Percentiles rank a stretch among this genome's conserved stretches.
Evolutionary conservation across 2,888 invertebrate species (phyloP).

Genomic region (Pachycephus smyrnensis): DNA sequence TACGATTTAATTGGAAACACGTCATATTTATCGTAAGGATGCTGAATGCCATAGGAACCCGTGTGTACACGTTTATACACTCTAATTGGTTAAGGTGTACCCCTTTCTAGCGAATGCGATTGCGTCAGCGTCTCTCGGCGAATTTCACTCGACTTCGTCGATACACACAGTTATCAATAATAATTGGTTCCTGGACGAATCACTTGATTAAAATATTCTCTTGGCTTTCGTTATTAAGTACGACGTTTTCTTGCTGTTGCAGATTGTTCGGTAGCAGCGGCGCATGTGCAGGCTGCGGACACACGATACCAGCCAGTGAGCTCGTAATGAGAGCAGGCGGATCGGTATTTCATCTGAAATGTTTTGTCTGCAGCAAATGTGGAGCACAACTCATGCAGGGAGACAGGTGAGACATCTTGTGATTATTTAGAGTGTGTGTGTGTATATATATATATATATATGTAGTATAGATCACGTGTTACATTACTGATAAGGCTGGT

Average conservation of each 20-base stretch:
- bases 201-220: background rate
- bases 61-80: background rate
- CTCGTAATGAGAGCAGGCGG: slow-evolving; percentile 89
- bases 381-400: slow-evolving; percentile 89
- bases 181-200: background rate
- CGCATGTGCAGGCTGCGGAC: slow-evolving; percentile 91
- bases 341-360: slow-evolving; percentile 92
- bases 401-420: slow-evolving; percentile 75
- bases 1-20: slow-evolving; percentile 52
- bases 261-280: slow-evolving; percentile 94
- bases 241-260: slow-evolving; percentile 56
- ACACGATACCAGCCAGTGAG: slow-evolving; percentile 92
- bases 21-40: slow-evolving; percentile 41
- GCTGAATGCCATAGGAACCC: background rate
- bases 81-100: background rate
- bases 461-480: slow-evolving; percentile 21
- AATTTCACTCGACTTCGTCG: background rate
- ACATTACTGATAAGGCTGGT: background rate
- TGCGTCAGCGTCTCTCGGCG: background rate
- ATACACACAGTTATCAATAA: background rate
- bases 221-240: background rate
- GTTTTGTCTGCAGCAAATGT: slow-evolving; percentile 96
- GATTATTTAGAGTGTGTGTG: background rate
- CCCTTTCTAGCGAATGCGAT: background rate
- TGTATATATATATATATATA: slow-evolving; percentile 17